phyloP scores from a whole-genome alignment of 1,140 invertebrate genomes.

The Drosophila serrata region DNA sequence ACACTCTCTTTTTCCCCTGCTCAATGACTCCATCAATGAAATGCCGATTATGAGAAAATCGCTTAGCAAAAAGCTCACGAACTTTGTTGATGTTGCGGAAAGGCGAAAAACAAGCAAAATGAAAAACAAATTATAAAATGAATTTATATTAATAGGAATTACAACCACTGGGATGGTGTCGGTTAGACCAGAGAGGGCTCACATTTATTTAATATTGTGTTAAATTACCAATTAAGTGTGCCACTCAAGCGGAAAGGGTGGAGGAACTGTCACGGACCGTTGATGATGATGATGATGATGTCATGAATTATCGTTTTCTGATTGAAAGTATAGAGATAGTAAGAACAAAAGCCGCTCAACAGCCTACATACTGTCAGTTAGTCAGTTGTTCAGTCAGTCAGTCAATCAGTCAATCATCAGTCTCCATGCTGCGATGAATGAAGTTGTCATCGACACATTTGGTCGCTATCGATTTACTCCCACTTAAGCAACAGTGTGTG shows the following conservation, averaged over 20 bases:
- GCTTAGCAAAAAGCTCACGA: conserved; percentile 55
- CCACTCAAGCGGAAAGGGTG: conserved; percentile 60
- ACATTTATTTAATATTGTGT: conserved; percentile 81
- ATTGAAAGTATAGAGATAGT: conserved; percentile 80
- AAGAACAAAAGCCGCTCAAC: conserved; percentile 66
- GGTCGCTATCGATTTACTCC: conserved; percentile 67
- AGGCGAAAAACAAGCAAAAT: conserved; percentile 16
- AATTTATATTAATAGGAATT: conserved; percentile 74
- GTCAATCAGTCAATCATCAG: conserved; percentile 41
- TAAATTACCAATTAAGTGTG: conserved; percentile 79
- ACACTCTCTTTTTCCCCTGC: conserved; percentile 15
- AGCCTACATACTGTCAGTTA: conserved; percentile 40
- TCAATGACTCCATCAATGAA: conserved; percentile 62
- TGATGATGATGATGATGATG: conserved; percentile 57
- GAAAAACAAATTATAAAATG: conserved; percentile 29
- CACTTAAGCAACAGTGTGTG: conserved; percentile 39
- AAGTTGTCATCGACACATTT: conserved; percentile 80
- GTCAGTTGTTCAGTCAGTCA: conserved; percentile 28
- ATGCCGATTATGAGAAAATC: conserved; percentile 74
- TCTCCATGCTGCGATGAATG: conserved; percentile 62
- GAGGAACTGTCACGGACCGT: conserved; percentile 44
- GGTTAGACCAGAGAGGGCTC: conserved; percentile 9
- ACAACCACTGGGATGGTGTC: conserved; percentile 42
- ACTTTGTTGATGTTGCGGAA: conserved; percentile 75
- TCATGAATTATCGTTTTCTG: conserved; percentile 84